These are phyloP conservation scores for Trichechus manatus DNA, from an alignment of 2,113 vertebrate genomes.

Conservation along the genomic window DNA sequence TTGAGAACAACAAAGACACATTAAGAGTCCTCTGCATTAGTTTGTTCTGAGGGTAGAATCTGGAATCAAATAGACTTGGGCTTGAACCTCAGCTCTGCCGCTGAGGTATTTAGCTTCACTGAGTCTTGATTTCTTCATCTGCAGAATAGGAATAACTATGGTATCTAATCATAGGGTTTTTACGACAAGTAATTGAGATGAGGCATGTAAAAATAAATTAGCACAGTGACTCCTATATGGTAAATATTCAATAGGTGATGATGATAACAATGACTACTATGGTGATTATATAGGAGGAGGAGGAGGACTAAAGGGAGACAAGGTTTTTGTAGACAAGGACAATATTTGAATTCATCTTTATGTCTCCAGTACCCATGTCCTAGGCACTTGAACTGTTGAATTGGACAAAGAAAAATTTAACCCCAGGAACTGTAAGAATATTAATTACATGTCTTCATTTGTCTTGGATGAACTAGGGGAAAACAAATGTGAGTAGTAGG, in stretches of 20 bases:
- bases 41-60: conserved; percentile 2
- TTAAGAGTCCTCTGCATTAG: neutral
- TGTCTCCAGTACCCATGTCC: neutral
- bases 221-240: neutral
- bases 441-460: conserved; percentile 42
- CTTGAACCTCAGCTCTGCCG: neutral
- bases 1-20: neutral
- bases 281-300: neutral
- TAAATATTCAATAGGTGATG: neutral
- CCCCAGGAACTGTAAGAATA: neutral
- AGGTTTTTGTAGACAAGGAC: neutral
- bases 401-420: conserved; percentile 49
- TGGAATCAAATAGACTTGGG: neutral
- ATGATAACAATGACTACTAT: neutral
- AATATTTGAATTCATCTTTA: conserved; percentile 3
- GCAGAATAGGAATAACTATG: neutral
- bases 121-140: conserved; percentile 13
- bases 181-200: neutral
- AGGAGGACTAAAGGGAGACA: neutral
- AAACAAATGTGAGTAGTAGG: neutral
- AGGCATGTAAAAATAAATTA: neutral
- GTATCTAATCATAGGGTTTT: neutral
- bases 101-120: neutral
- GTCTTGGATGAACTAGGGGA: neutral
- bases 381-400: neutral